Percentiles rank a stretch among this genome's conserved stretches.
These are phyloP conservation scores for Morone saxatilis DNA, from an alignment of 2,113 vertebrate species.

Conservation along the genomic window DNA sequence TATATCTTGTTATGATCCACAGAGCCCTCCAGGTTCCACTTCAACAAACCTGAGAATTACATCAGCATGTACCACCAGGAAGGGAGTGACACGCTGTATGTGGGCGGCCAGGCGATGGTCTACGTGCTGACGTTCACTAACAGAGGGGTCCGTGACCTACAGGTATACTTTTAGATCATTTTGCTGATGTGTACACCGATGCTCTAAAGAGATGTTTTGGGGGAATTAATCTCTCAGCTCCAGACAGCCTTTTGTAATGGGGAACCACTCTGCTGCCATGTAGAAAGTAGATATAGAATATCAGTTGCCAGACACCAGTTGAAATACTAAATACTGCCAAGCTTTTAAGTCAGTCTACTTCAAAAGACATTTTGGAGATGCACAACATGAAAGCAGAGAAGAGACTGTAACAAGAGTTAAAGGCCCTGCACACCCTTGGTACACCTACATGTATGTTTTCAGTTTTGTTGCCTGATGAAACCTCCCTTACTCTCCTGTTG, in stretches of 20 bases:
- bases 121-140: constrained; percentile 82
- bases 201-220: background rate
- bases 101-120: constrained; percentile 83
- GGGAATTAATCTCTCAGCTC: background rate
- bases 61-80: constrained; percentile 84
- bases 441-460: no score
- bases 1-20: constrained; percentile 24
- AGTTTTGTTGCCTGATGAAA: background rate
- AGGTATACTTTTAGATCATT: constrained; percentile 69
- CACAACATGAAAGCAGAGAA: background rate
- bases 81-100: constrained; percentile 81
- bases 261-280: background rate
- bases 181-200: background rate
- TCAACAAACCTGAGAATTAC: constrained; percentile 81
- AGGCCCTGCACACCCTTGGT: no score
- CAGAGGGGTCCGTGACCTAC: constrained; percentile 72
- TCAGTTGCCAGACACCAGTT: background rate
- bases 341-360: background rate
- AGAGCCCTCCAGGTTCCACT: constrained; percentile 82
- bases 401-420: no score
- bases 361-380: background rate
- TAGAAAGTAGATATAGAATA: background rate
- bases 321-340: background rate
- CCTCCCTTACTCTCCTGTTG: background rate
- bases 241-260: background rate